Base-by-base conservation (phyloP, 2,113 vertebrate species). In the Callopanchax toddi region DNA sequence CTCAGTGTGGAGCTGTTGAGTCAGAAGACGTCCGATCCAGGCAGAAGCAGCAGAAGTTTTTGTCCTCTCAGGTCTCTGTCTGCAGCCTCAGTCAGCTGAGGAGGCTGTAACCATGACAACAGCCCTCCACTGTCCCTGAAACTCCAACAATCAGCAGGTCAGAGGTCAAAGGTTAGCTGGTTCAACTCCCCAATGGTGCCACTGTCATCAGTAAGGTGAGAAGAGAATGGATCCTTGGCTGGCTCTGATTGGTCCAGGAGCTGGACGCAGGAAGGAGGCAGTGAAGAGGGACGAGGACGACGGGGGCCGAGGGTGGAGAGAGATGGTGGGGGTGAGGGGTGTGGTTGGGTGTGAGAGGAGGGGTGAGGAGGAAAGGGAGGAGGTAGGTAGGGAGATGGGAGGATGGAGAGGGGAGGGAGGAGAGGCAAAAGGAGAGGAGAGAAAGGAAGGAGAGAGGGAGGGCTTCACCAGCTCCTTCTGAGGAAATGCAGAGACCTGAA, bases 381-480 rank as follows among this genome's bases (percentile, higher is more conserved):
- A 91, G 2, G 94, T 92, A 0, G 94, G 62, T 91, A 93, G 10
- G 83, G 94, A 75, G 40, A 82, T 45, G 44, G 81, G 17, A 20
- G 92, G 89, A n/a, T n/a, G n/a, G n/a, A n/a, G n/a, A n/a, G n/a
- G n/a, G n/a, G n/a, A n/a, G 2, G 95, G 6, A 7, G 91, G 62
- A 98, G 93, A 71, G 96, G 95, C 1, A 94, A 92, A 60, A 94
- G 89, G 71, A 86, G 94, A 94, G 8, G 94, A 92, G 71, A 88
- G 87, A 34, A 93, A 4, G 96, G 93, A 90, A 0, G 95, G 93
- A 25, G 95, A 87, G 89, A 96, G 58, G 18, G 75, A 79, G 0
- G 96, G 94, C 88, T 96, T 98, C 67, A 94, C 93, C 89, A 96
- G 75, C 71, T 98, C 96, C 84, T 96, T 95, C 89, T 94, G 93